A percentile compares a stretch with the other conserved stretches of the same genome.
Conservation (phyloP, 1,140 invertebrate species). For the Panagrolaimus sp. region DNA sequence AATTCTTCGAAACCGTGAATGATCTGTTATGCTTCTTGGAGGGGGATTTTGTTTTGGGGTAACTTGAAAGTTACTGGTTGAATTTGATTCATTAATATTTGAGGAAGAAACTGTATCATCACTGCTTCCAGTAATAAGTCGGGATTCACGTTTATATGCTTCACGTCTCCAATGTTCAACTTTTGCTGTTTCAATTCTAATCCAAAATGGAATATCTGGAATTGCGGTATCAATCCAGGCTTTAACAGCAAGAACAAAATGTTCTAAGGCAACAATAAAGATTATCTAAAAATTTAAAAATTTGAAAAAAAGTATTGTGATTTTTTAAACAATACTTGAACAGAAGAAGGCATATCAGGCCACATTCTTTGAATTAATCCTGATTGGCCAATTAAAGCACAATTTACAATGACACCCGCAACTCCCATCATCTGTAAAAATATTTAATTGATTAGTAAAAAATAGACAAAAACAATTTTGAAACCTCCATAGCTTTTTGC, state of each 20-base stretch:
- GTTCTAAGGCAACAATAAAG: constrained; percentile 75
- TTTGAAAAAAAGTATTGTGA: constrained; percentile 64
- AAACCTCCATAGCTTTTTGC: constrained; percentile 69
- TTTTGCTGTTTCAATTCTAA: constrained; percentile 65
- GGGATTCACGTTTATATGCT: constrained; percentile 54
- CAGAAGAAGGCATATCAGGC: constrained; percentile 75
- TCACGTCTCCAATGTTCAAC: constrained; percentile 64
- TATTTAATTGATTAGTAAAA: constrained; percentile 51
- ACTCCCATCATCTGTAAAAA: constrained; percentile 70
- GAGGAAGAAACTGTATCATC: too few species aligned
- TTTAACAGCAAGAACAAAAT: constrained; percentile 77
- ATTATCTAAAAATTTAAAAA: constrained; percentile 62
- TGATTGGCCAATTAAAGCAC: constrained; percentile 82
- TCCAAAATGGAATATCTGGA: constrained; percentile 82
- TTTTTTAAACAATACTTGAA: constrained; percentile 67
- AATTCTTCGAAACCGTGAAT: too few species aligned
- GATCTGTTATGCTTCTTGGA: too few species aligned
- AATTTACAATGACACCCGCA: constrained; percentile 86
- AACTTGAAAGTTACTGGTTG: too few species aligned
- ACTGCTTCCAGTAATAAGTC: background rate
- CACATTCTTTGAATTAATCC: constrained; percentile 81
- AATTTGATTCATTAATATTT: too few species aligned
- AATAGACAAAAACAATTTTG: background rate
- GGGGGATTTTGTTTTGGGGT: too few species aligned
- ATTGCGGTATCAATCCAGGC: constrained; percentile 76